Evolutionary conservation across 2,797 vertebrate species (phyloP), one percentile per base, ranked within the genome.

Genomic region (Hapalemur alaotrensis): DNA sequence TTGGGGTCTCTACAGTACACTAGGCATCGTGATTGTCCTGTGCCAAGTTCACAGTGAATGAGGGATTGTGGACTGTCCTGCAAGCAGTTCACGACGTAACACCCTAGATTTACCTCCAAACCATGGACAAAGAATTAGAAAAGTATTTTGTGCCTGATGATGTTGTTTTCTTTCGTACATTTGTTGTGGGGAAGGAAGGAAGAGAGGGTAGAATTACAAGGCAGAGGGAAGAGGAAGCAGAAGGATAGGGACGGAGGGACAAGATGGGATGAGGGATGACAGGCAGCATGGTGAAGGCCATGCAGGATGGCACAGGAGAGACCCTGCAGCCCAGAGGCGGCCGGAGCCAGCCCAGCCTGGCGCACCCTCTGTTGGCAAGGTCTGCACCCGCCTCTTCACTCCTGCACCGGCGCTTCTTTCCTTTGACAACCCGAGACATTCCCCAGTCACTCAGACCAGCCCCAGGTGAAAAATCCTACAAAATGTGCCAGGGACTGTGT

Each of bases 281-380:
- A 69, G 63, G n/a, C 6, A 38, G 67, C 46, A 35, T 0, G 38
- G 13, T 1, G n/a, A 14, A n/a, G 54, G 32, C 43, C 46, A 0
- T 0, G n/a, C 43, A 41, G 65, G 50, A 14, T 5, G 20, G 46
- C 13, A 0, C 14, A 13, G 46, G 38, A 35, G n/a, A 0, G 4
- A 32, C n/a, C 12, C 2, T 2, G 11, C 9, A 2, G 88, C 41
- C 52, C 4, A 13, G 32, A 25, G 25, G 59, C 9, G 38, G 17
- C 38, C 5, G 17, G 65, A 65, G 41, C 12, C 4, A 10, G 23
- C 14, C 4, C 5, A 3, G 59, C 82, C 28, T 10, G 4, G 43
- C 13, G 7, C 70, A 13, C 38, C 38, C 15, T 78, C 28, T 10
- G 25, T n/a, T 23, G n/a, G 5, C 22, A n/a, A 70, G 5, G 13